Base-by-base conservation (phyloP, 1,140 invertebrate genomes). In the Leptopilina boulardi region DNA sequence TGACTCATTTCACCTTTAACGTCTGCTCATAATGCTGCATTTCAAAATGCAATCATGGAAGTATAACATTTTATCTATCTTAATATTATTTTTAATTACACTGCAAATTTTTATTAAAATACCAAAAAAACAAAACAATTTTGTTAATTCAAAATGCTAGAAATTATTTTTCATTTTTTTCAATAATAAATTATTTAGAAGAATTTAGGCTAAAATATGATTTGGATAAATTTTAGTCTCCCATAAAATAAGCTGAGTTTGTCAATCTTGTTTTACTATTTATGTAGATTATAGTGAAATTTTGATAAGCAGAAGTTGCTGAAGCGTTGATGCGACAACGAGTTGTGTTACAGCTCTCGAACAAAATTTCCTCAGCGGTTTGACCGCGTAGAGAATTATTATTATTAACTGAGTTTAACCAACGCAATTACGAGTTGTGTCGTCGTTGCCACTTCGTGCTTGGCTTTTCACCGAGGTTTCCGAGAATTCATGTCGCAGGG, bases 341-440 rank as follows among this genome's bases (percentile, higher is more conserved):
- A 66, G 59, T 34, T 66, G 8, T 66, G 59, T 66, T 66, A 66
- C 59, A 30, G 26, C 15, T 3, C 59, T 66, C 59, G 59, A 66
- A 66, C 59, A 42, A 79, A 79, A 70, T 76, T 74, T 71, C 71
- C 19, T 59, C 34, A 13, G 70, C 21, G 66, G 77, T 51, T 41
- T 38, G 41, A 82, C 71, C 71, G 70, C 23, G 34, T 71, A 47
- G 70, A 26, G 70, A 72, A 78, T 78, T 78, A 78, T 74, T 74
- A 70, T 41, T 73, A 44, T 78, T 78, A 78, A 78, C 70, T 21
- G 19, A 56, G 66, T 75, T 78, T 78, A 77, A 77, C 70, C 44
- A 75, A 73, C 38, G 66, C 13, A 74, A 70, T 78, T 76, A 73
- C n/a, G 23, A 23, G 38, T 75, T 75, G 30, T 13, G 30, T 75